These are phyloP conservation scores for Selenia dentaria DNA, from an alignment of 2,888 invertebrate species.

Conservation along the genomic window DNA sequence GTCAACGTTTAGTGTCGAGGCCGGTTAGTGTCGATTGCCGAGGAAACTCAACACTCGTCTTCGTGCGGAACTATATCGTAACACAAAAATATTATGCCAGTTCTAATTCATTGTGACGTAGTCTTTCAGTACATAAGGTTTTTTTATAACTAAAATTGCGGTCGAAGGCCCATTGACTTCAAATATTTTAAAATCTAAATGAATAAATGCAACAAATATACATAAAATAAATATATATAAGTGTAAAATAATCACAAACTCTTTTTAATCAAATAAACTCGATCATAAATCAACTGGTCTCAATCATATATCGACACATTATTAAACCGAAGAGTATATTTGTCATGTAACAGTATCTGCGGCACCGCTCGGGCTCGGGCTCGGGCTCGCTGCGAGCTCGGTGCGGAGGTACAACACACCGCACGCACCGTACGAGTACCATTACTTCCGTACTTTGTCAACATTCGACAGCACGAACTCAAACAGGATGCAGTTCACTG, in stretches of 20 bases:
- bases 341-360: slow-evolving; percentile 22
- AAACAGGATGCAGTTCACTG: not conserved
- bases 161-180: slow-evolving; percentile 41
- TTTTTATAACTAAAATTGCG: slow-evolving; percentile 51
- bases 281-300: slow-evolving; percentile 36
- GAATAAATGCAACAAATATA: slow-evolving; percentile 81
- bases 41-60: too few species aligned
- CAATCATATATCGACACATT: slow-evolving; percentile 34
- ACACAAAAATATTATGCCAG: slow-evolving; percentile 40
- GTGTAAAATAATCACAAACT: slow-evolving; percentile 45
- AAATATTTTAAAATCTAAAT: slow-evolving; percentile 38
- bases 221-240: slow-evolving; percentile 50
- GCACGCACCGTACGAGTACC: too few species aligned
- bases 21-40: too few species aligned
- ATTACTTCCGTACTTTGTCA: slow-evolving; percentile 7
- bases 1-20: too few species aligned
- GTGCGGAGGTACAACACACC: too few species aligned
- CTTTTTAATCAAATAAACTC: slow-evolving; percentile 42
- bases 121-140: slow-evolving; percentile 38
- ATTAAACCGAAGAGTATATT: slow-evolving; percentile 12
- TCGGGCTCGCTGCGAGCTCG: too few species aligned
- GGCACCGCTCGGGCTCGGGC: slow-evolving; percentile 25
- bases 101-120: slow-evolving; percentile 36
- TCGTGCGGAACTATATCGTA: not conserved
- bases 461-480: slow-evolving; percentile 3